Evolutionary conservation across 2,113 vertebrate species (phyloP).

Genomic region (Nothoprocta pentlandii): DNA sequence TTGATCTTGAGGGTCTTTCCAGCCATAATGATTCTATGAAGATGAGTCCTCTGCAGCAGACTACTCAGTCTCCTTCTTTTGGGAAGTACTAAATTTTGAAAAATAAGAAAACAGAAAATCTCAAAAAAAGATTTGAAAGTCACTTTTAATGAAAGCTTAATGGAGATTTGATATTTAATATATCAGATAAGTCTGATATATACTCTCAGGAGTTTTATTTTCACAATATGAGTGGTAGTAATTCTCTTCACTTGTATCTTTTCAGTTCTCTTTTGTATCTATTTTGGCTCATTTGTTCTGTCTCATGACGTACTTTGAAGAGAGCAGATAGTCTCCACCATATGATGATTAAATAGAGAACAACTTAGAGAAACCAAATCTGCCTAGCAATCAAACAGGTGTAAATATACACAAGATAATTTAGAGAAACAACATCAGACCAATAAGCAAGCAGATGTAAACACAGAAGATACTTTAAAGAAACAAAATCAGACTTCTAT

Average conservation of each 20-base stretch:
- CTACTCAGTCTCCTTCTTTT: neutral
- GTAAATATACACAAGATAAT: neutral
- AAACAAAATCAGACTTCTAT: too few species aligned
- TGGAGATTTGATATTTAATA: neutral
- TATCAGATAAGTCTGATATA: too few species aligned
- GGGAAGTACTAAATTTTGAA: neutral
- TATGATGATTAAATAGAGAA: neutral
- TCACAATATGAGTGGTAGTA: neutral
- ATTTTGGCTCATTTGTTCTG: neutral
- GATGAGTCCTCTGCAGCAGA: neutral
- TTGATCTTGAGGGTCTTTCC: too few species aligned
- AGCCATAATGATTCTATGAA: neutral
- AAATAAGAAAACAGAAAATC: neutral
- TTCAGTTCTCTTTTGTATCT: neutral
- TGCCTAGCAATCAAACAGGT: neutral
- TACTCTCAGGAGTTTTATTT: neutral
- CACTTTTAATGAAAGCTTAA: neutral
- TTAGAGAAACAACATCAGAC: neutral
- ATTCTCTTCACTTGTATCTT: neutral
- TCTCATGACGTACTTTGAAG: neutral
- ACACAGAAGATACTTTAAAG: neutral
- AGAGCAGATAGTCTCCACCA: neutral
- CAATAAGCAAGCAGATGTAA: neutral
- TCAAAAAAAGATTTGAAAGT: neutral
- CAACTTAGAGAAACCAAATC: neutral